Conservation (phyloP, 2,888 invertebrate genomes). For the Torymus auratus region DNA sequence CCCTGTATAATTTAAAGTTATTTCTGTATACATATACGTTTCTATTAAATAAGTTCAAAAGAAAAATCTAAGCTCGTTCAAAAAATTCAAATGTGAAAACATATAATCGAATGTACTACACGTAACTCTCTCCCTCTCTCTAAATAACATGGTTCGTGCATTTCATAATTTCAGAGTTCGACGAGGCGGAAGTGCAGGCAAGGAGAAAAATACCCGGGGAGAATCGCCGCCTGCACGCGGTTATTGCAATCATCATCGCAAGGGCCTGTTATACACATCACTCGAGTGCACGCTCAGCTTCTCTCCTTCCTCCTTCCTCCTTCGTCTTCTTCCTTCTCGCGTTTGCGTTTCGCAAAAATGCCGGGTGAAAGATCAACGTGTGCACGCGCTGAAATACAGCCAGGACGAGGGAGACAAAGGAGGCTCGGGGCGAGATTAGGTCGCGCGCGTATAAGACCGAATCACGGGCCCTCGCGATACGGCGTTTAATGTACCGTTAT, state of each 20-base stretch:
- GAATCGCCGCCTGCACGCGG: neutral
- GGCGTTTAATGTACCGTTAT: constrained; percentile 74
- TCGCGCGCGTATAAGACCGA: constrained; percentile 63
- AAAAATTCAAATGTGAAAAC: too few relatives aligned
- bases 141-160: constrained; percentile 63
- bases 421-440: constrained; percentile 65
- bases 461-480: constrained; percentile 65
- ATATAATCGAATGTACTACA: too few relatives aligned
- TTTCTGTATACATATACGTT: too few relatives aligned
- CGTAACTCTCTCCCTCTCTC: constrained; percentile 44
- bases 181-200: constrained; percentile 20
- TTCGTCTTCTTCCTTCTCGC: too few relatives aligned
- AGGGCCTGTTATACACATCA: neutral
- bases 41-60: too few relatives aligned
- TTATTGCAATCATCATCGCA: constrained; percentile 11
- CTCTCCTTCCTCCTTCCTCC: neutral
- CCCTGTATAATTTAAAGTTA: too few relatives aligned
- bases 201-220: neutral
- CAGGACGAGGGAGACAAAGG: constrained; percentile 37
- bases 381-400: neutral
- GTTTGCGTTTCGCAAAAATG: neutral
- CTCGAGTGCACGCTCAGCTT: neutral
- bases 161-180: constrained; percentile 55
- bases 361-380: constrained; percentile 10
- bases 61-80: too few relatives aligned